A percentile compares a stretch with the other conserved stretches of the same genome.
Evolutionary conservation across 2,888 invertebrate genomes (phyloP).

Genomic region (Eupithecia exiguata): DNA sequence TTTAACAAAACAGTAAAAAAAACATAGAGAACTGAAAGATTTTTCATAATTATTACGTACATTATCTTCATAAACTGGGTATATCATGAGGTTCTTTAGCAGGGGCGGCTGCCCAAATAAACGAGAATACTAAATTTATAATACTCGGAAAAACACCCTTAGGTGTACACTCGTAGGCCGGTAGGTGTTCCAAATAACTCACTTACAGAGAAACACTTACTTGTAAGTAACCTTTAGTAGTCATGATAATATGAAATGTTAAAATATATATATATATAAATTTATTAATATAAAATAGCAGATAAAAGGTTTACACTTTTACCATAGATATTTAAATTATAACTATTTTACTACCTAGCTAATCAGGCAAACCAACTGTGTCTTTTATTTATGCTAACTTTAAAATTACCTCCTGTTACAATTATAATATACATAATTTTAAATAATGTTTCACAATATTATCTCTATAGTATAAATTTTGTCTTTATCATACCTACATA

Average conservation of each 20-base stretch:
- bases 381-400: slow-evolving; percentile 19
- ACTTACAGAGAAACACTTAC: not conserved
- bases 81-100: too few species aligned
- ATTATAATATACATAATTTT: not conserved
- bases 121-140: too few species aligned
- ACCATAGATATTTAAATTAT: slow-evolving; percentile 8
- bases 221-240: not conserved
- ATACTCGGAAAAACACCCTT: too few species aligned
- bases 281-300: not conserved
- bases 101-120: too few species aligned
- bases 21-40: too few species aligned
- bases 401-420: not conserved
- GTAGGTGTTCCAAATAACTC: too few species aligned
- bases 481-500: not conserved
- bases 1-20: too few species aligned
- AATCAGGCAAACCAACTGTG: slow-evolving; percentile 32
- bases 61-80: not conserved
- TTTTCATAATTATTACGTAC: not conserved
- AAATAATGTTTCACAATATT: not conserved
- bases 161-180: too few species aligned
- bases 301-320: not conserved
- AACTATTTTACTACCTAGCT: not conserved
- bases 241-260: not conserved
- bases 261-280: not conserved
- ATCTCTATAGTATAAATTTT: not conserved